phyloP scores from a whole-genome alignment of 92 coral and sea anemone genomes.

The Zoanthus sociatus region DNA sequence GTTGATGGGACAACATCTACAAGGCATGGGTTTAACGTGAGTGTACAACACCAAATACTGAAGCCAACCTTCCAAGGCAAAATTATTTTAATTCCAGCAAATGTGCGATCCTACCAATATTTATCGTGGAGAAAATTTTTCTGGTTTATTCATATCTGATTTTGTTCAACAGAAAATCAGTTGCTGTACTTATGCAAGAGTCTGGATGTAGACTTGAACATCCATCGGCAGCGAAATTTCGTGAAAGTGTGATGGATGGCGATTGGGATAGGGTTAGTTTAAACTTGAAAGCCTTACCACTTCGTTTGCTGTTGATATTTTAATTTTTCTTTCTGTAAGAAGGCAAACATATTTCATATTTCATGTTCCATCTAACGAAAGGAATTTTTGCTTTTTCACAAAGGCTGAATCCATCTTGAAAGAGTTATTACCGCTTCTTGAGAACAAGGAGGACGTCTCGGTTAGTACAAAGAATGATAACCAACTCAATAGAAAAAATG shows the following conservation, averaged over 20 bases:
- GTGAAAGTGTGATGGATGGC: slow-evolving; percentile 97
- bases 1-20: slow-evolving; percentile 96
- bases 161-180: slow-evolving; percentile 89
- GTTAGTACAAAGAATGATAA: slow-evolving; percentile 66
- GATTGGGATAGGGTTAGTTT: slow-evolving; percentile 97
- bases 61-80: slow-evolving; percentile 47
- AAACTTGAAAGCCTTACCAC: slow-evolving; percentile 44
- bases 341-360: not conserved
- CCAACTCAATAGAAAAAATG: slow-evolving; percentile 10
- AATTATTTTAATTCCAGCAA: slow-evolving; percentile 36
- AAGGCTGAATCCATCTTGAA: slow-evolving; percentile 97
- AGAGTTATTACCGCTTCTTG: slow-evolving; percentile 91
- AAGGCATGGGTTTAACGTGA: slow-evolving; percentile 99
- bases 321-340: not conserved
- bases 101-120: slow-evolving; percentile 4
- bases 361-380: slow-evolving; percentile 39
- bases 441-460: slow-evolving; percentile 92
- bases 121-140: slow-evolving; percentile 10
- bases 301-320: slow-evolving; percentile 46
- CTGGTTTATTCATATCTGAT: slow-evolving; percentile 32
- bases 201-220: slow-evolving; percentile 99
- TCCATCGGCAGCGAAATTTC: slow-evolving; percentile 97
- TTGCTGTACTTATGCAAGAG: slow-evolving; percentile 92
- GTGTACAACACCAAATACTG: slow-evolving; percentile 56
- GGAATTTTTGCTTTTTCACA: slow-evolving; percentile 56